Evolutionary conservation across 2,113 vertebrate genomes (phyloP).

Genomic region (Tachysurus vachellii): DNA sequence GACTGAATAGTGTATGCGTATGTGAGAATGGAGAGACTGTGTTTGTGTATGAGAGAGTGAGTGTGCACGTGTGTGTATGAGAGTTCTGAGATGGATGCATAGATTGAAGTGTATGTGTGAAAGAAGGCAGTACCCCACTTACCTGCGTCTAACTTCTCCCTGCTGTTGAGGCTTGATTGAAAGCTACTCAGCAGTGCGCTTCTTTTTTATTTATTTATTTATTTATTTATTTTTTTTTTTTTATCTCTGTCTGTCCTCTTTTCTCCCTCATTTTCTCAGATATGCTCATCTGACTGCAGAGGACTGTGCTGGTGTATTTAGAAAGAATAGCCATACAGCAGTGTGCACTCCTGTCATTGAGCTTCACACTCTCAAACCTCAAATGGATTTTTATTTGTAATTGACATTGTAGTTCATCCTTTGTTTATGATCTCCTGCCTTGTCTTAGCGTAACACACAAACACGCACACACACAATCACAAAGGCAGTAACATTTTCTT

Average conservation of each 20-base stretch:
- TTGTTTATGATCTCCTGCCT: slow-evolving; percentile 28
- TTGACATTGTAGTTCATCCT: slow-evolving; percentile 9
- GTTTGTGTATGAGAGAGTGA: background rate
- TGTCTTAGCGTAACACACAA: slow-evolving; percentile 14
- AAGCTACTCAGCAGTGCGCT: slow-evolving; percentile 36
- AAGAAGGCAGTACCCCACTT: slow-evolving; percentile 34
- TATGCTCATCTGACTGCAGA: slow-evolving; percentile 6
- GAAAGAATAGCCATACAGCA: background rate
- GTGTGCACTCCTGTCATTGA: background rate
- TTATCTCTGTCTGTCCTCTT: background rate
- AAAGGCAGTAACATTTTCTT: slow-evolving; percentile 35
- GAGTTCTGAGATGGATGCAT: slow-evolving; percentile 24
- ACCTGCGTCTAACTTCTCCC: slow-evolving; percentile 46
- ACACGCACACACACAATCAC: slow-evolving; percentile 12
- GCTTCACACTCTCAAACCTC: background rate
- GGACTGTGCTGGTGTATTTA: background rate
- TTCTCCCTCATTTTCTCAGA: background rate
- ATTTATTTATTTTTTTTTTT: slow-evolving; percentile 25
- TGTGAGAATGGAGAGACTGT: background rate
- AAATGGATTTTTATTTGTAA: background rate
- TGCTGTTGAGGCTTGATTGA: slow-evolving; percentile 49
- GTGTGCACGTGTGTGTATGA: slow-evolving; percentile 21
- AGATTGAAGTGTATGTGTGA: slow-evolving; percentile 47
- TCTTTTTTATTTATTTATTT: slow-evolving; percentile 49
- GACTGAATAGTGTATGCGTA: slow-evolving; percentile 34